These are phyloP conservation scores for Clitarchus hookeri DNA, from an alignment of 2,888 invertebrate species.

Conservation along the genomic window DNA sequence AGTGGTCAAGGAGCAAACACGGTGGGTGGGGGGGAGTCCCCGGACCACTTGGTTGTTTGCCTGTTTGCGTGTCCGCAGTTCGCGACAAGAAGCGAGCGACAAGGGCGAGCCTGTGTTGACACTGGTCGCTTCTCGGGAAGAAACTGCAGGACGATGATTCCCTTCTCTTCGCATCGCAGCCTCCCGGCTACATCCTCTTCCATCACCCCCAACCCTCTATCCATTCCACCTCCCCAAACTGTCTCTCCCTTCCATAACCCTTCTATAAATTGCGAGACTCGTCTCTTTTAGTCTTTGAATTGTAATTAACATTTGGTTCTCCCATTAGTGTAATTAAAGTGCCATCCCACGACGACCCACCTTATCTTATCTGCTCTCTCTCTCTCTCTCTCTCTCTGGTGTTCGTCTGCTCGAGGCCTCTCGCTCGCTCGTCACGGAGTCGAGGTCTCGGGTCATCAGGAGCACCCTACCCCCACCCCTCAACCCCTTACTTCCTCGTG, in stretches of 20 bases:
- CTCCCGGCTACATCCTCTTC: slow-evolving; percentile 32
- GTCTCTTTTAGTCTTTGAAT: slow-evolving; percentile 68
- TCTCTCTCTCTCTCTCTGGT: slow-evolving; percentile 26
- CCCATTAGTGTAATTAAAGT: slow-evolving; percentile 80
- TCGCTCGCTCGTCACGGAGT: neutral
- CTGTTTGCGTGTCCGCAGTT: slow-evolving; percentile 4
- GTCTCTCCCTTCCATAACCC: slow-evolving; percentile 47
- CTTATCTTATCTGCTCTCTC: slow-evolving; percentile 51
- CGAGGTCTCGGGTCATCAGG: slow-evolving; percentile 29
- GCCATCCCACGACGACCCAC: slow-evolving; percentile 65
- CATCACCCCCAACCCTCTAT: slow-evolving; percentile 31
- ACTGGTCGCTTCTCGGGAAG: slow-evolving; percentile 10
- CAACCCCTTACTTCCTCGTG: neutral
- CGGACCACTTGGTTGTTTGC: neutral
- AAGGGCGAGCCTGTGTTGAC: neutral
- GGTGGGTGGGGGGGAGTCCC: neutral
- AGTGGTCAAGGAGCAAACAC: neutral
- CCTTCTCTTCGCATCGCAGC: slow-evolving; percentile 35
- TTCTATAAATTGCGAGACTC: slow-evolving; percentile 52
- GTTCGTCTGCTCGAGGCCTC: slow-evolving; percentile 29
- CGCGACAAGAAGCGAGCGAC: neutral
- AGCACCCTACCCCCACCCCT: neutral
- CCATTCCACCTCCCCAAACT: neutral
- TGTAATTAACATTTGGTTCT: slow-evolving; percentile 75
- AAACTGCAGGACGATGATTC: slow-evolving; percentile 24